Conservation (phyloP, 2,113 vertebrate species). For the Chrysochloris asiatica region DNA sequence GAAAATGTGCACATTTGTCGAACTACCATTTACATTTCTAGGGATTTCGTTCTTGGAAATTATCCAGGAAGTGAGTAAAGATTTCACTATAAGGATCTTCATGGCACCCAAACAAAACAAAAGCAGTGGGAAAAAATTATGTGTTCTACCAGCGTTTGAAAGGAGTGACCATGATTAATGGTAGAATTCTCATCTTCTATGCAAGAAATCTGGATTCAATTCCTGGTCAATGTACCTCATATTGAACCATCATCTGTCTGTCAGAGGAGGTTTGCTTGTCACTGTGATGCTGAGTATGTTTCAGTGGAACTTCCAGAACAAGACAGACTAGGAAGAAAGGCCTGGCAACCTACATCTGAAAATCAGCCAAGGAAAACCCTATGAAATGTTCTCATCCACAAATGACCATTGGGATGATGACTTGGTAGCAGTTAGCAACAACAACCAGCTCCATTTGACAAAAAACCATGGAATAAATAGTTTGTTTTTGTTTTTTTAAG, state of each 20-base stretch:
- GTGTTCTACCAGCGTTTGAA: not conserved
- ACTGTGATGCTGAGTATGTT: not conserved
- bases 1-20: not conserved
- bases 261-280: not conserved
- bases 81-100: not conserved
- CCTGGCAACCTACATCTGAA: not conserved
- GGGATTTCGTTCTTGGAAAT: not conserved
- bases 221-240: not conserved
- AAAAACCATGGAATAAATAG: not conserved
- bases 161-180: not conserved
- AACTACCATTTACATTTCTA: not conserved
- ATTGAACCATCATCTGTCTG: not conserved
- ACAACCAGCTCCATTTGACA: not conserved
- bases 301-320: not conserved
- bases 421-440: not conserved
- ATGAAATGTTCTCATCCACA: not conserved
- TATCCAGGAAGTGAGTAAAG: not conserved
- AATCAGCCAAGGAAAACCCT: not conserved
- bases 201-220: not conserved
- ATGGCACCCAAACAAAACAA: not conserved
- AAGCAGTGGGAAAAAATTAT: not conserved
- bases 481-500: too few relatives aligned
- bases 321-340: not conserved
- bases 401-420: not conserved
- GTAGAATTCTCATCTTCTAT: not conserved